These are phyloP conservation scores for Diarsia brunnea DNA, from an alignment of 2,888 invertebrate species.

Conservation along the genomic window DNA sequence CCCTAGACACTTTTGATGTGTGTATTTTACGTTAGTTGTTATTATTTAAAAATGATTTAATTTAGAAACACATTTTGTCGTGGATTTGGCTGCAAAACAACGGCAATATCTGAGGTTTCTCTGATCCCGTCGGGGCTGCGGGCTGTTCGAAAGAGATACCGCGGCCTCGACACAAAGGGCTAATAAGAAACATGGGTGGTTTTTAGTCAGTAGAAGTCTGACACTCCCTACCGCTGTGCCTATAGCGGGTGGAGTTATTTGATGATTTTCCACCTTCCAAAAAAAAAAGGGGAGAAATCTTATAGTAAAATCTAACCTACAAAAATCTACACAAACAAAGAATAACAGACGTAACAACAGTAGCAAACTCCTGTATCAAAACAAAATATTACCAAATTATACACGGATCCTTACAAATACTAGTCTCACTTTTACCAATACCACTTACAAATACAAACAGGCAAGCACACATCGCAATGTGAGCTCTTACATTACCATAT, in stretches of 20 bases:
- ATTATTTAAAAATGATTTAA: neutral
- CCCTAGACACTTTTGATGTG: too few relatives aligned
- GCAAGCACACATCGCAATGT: constrained; percentile 34
- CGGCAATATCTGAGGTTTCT: neutral
- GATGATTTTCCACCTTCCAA: too few relatives aligned
- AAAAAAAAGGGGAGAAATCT: too few relatives aligned
- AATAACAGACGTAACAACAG: neutral
- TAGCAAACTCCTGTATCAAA: neutral
- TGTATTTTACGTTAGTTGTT: neutral
- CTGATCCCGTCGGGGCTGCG: too few relatives aligned
- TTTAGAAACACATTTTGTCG: neutral
- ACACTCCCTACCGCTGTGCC: too few relatives aligned
- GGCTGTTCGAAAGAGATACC: too few relatives aligned
- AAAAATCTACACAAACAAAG: neutral
- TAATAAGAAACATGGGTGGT: too few relatives aligned
- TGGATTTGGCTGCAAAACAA: neutral
- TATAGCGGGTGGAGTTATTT: too few relatives aligned
- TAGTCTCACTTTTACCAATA: constrained; percentile 28
- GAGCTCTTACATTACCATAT: constrained; percentile 63
- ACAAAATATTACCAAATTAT: constrained; percentile 20
- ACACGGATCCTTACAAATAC: neutral
- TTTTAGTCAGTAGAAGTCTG: too few relatives aligned
- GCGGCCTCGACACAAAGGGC: too few relatives aligned
- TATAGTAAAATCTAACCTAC: too few relatives aligned
- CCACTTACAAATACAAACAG: constrained; percentile 49